phyloP scores from a whole-genome alignment of 2,797 vertebrate species.

The Cossypha caffra region DNA sequence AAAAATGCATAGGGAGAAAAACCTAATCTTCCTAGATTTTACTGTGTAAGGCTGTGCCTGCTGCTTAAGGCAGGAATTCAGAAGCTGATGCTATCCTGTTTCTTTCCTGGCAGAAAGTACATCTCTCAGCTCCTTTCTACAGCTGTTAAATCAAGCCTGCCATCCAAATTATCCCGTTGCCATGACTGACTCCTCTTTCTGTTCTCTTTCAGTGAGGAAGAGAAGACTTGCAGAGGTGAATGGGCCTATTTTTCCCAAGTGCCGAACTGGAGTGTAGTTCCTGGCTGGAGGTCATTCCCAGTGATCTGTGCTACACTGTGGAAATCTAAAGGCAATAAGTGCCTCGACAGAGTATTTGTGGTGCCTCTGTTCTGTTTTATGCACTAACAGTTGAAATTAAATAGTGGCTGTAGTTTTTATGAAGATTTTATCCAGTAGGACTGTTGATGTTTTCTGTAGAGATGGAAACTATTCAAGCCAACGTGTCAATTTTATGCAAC shows the following conservation, averaged over 20 bases:
- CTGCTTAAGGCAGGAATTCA: not conserved
- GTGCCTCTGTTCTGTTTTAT: conserved; percentile 75
- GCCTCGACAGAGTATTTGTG: conserved; percentile 68
- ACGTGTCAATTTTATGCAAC: not conserved
- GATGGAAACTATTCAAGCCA: conserved; percentile 59
- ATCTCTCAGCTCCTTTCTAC: not conserved
- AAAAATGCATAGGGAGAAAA: not conserved
- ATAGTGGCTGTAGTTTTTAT: conserved; percentile 69
- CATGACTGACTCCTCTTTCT: not conserved
- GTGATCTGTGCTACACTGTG: conserved; percentile 48
- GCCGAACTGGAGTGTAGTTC: conserved; percentile 90
- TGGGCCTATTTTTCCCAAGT: conserved; percentile 95
- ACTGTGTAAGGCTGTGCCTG: not conserved
- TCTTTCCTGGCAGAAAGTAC: not conserved
- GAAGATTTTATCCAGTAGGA: conserved; percentile 68
- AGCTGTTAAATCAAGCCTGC: not conserved
- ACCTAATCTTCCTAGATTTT: not conserved
- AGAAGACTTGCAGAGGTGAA: conserved; percentile 90
- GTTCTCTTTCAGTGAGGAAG: conserved; percentile 89
- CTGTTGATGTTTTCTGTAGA: conserved; percentile 69
- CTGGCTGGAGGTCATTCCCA: not conserved
- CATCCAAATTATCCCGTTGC: fast-evolving
- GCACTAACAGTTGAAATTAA: conserved; percentile 74
- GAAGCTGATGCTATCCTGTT: not conserved
- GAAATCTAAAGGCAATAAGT: conserved; percentile 60